Evolutionary conservation across 2,888 invertebrate species (phyloP), one percentile per base, ranked within the genome.

Genomic region (Lasioglossum pauxillum): DNA sequence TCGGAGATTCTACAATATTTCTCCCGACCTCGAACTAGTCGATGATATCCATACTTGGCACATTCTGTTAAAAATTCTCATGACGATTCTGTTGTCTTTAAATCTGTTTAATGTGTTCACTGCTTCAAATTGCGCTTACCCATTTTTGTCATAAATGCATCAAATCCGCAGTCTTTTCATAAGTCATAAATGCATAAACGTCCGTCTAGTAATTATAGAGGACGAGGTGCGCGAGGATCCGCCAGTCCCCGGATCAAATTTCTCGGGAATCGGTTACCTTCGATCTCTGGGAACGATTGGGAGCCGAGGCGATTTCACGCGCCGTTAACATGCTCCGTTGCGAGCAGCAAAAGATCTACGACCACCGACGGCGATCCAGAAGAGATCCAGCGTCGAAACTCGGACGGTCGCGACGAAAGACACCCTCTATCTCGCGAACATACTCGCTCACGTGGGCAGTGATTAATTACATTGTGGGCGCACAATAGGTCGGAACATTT

Each of bases 391-490:
- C 73, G 75, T 3, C 73, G 78, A 75, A 82, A 69, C 78, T 69
- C 73, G 35, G 78, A 87, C 80, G 67, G 3, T 82, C 69, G 80
- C 44, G 84, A 88, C 80, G 69, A 76, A 82, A 83, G 35, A 46
- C 35, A 60, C 27, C 16, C 19, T 5, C n/a, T 19, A 77, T 78
- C 60, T 73, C 38, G 74, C 49, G 44, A 19, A 69, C 71, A 35
- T 27, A n/a, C 10, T 69, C 67, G 74, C 41, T 71, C 86, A 82
- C 86, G 89, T 90, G 89, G 88, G 84, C 69, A 80, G 89, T 89
- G 88, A 90, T 88, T 90, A 89, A 88, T 89, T 72, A 83, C 71
- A n/a, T 12, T 10, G 57, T n/a, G 57, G 57, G 23, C 57, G 57
- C n/a, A 23, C n/a, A 57, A n/a, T 57, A 57, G n/a, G 44, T 44